phyloP scores from a whole-genome alignment of 2,113 vertebrate genomes.

The Poicephalus meyeri region DNA sequence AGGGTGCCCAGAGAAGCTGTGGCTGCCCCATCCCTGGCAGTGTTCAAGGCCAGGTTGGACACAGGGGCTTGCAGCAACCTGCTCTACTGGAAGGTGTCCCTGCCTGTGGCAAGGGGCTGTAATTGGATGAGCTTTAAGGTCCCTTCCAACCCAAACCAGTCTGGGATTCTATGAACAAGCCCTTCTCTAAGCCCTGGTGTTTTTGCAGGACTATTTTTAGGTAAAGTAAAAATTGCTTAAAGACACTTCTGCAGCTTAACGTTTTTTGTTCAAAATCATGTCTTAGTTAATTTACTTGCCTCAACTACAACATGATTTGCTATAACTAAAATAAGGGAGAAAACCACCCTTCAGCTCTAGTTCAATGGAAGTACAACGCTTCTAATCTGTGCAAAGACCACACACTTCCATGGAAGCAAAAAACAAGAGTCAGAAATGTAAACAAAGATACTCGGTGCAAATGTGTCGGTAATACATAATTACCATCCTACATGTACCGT shows the following conservation, averaged over 20 bases:
- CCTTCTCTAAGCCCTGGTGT: neutral
- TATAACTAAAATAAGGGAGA: neutral
- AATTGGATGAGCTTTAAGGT: neutral
- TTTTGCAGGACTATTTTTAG: neutral
- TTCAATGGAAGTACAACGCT: neutral
- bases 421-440: neutral
- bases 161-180: neutral
- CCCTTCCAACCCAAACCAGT: neutral
- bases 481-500: accelerated
- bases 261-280: neutral
- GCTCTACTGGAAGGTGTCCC: neutral
- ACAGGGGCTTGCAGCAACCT: neutral
- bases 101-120: neutral
- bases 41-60: neutral
- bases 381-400: neutral
- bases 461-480: neutral
- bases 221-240: neutral
- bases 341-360: neutral
- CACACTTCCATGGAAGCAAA: neutral
- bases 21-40: neutral
- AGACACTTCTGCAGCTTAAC: neutral
- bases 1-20: neutral
- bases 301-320: neutral
- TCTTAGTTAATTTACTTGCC: neutral
- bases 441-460: neutral